Evolutionary conservation across 2,113 vertebrate species (phyloP), one percentile per base, ranked within the genome.

Genomic region (Myanophis thanlyinensis): DNA sequence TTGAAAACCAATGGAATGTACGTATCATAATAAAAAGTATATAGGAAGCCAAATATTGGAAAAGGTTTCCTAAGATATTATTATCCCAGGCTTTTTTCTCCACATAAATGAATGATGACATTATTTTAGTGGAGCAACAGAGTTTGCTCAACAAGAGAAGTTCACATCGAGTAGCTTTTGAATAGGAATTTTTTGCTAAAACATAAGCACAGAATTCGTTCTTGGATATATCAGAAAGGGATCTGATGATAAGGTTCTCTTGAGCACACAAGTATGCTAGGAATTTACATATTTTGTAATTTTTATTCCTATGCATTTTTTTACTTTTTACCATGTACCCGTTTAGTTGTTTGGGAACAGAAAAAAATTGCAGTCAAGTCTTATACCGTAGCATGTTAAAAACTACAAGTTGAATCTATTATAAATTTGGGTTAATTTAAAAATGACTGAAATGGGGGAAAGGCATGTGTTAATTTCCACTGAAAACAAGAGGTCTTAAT

Each of bases 1-100:
- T 92, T 95, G 96, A 96, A 97, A 97, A 97, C 97, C 97, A 96
- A 95, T 95, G 95, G 96, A 97, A 97, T 97, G 96, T 95, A 95
- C 94, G 94, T 97, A 97, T 97, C 96, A 97, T 96, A 95, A 94
- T 95, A 95, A 96, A 96, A 91, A 94, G 62, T 84, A 53, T 89
- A 95, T 93, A 95, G 92, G 87, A 91, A 94, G 46, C 93, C 96
- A 96, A 93, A 93, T 97, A 97, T 95, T 96, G 96, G 96, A 95
- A 97, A 97, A 96, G 89, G 93, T 94, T 92, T 94, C 94, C 92
- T 96, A 95, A 95, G 95, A 96, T 97, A 96, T 97, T 97, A 97
- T 97, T 95, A 97, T 96, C 95, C 90, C 95, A 95, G 95, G 95
- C 96, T 62, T 90, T 87, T 67, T 95, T 90, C 89, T 96, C 47